phyloP scores from a whole-genome alignment of 2,113 vertebrate genomes.

The Emydocephalus ijimae region DNA sequence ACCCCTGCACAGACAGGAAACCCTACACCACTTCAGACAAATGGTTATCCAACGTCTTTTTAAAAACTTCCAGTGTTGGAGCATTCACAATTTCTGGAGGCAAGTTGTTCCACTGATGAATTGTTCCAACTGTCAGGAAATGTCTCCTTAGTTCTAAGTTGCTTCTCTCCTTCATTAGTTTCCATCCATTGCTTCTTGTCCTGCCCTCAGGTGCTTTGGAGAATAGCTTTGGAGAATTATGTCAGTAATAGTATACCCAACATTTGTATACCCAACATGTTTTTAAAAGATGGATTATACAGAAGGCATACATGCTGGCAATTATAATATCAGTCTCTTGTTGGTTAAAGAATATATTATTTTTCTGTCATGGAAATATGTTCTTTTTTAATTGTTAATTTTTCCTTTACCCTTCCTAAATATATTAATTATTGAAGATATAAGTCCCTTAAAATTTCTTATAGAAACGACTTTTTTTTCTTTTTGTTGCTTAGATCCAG shows the following conservation, averaged over 20 bases:
- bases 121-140: no score
- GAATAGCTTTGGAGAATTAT: background rate
- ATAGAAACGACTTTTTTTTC: background rate
- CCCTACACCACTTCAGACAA: no score
- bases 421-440: background rate
- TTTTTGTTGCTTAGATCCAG: background rate
- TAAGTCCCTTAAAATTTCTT: background rate
- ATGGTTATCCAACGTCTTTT: no score
- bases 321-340: background rate
- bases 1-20: no score
- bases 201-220: no score
- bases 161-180: no score
- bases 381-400: background rate
- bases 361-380: background rate
- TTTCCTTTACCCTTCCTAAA: background rate
- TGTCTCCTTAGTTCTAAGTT: no score
- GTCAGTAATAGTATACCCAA: conserved; percentile 61
- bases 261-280: background rate
- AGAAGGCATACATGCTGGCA: conserved; percentile 29
- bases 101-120: no score
- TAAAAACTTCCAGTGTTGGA: no score
- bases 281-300: background rate
- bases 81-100: no score
- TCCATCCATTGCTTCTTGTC: no score
- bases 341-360: background rate